Evolutionary conservation across 2,797 vertebrate genomes (phyloP).

Genomic region (Kryptolebias ocellatus): DNA sequence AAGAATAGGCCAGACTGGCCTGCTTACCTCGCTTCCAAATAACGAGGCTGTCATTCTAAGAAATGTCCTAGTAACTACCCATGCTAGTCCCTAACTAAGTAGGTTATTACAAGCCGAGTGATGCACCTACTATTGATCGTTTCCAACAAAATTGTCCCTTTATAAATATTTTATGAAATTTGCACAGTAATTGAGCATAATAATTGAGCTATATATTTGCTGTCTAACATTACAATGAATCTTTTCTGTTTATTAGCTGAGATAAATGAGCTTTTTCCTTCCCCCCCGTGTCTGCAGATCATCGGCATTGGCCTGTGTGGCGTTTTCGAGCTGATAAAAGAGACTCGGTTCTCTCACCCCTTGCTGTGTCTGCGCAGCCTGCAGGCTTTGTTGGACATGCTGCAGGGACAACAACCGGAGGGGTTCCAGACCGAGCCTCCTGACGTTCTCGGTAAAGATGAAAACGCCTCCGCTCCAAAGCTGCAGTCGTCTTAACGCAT

Average conservation of each 20-base stretch:
- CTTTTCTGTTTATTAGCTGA: slow-evolving; percentile 20
- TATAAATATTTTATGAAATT: too few relatives aligned
- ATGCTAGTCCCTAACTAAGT: not conserved
- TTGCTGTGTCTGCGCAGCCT: slow-evolving; percentile 96
- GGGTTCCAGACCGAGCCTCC: slow-evolving; percentile 97
- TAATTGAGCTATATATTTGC: too few relatives aligned
- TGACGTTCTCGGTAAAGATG: slow-evolving; percentile 91
- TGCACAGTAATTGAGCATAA: too few relatives aligned
- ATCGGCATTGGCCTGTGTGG: slow-evolving; percentile 96
- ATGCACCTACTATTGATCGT: not conserved
- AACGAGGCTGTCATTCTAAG: slow-evolving; percentile 33
- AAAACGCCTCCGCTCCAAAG: not conserved
- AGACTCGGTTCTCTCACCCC: slow-evolving; percentile 97
- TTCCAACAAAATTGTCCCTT: too few relatives aligned
- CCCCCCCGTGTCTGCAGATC: slow-evolving; percentile 71
- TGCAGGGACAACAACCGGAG: slow-evolving; percentile 98
- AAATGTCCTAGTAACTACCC: slow-evolving; percentile 18
- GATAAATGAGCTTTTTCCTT: slow-evolving; percentile 15
- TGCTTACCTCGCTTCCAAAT: not conserved
- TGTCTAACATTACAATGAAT: too few relatives aligned
- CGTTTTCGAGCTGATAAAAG: slow-evolving; percentile 98
- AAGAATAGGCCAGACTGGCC: slow-evolving; percentile 36
- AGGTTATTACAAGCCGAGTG: slow-evolving; percentile 7
- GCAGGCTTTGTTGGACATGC: slow-evolving; percentile 96
- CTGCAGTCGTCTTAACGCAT: not conserved